Conservation (phyloP, 2,113 vertebrate genomes). For the Platycercus adscitus region DNA sequence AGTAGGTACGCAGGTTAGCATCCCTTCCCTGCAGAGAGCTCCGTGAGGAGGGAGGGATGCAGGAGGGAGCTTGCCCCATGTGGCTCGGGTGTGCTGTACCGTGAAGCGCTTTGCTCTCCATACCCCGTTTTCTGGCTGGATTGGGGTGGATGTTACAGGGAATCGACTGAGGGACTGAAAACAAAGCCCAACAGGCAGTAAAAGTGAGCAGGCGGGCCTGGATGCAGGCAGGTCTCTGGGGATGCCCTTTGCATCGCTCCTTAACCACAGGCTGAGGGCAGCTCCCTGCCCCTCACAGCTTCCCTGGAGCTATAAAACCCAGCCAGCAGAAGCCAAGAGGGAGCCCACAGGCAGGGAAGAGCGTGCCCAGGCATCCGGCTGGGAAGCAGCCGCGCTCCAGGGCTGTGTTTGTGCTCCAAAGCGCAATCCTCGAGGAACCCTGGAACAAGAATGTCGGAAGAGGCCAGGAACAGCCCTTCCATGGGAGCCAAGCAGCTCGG, state of each 20-base stretch:
- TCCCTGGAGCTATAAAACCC: background rate
- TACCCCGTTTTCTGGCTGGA: background rate
- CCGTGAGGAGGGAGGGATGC: fast-evolving
- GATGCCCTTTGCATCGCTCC: background rate
- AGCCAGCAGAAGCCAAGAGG: background rate
- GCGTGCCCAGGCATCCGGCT: background rate
- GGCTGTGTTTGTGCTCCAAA: background rate
- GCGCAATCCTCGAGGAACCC: background rate
- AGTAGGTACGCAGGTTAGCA: slow-evolving; percentile 76
- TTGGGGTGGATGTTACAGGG: background rate
- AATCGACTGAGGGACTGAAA: background rate
- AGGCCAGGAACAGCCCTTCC: background rate
- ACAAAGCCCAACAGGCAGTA: background rate
- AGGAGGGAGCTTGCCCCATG: fast-evolving
- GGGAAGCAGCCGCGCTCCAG: background rate
- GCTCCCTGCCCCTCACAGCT: fast-evolving
- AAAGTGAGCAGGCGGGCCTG: background rate
- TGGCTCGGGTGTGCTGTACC: fast-evolving
- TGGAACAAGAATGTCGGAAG: background rate
- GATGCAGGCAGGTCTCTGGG: background rate
- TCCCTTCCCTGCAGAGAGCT: background rate
- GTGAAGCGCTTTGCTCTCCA: fast-evolving
- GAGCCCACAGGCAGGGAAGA: fast-evolving
- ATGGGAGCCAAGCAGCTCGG: fast-evolving
- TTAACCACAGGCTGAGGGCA: background rate